These are phyloP conservation scores for Tenodera sinensis DNA, from an alignment of 2,888 invertebrate genomes.

Conservation along the genomic window DNA sequence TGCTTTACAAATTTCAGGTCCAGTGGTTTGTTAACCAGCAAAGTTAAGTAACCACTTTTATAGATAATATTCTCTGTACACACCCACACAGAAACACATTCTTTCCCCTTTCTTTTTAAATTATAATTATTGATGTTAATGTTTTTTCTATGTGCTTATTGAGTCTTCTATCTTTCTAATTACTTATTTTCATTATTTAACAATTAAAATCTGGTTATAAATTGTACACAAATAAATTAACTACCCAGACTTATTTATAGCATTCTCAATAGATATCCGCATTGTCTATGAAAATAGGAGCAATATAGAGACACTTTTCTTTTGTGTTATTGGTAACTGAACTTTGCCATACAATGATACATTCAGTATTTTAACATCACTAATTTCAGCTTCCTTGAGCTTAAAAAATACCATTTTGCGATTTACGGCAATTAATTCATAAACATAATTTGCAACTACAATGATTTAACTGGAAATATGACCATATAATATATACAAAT, in stretches of 20 bases:
- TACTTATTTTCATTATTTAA: neutral
- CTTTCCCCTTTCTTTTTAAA: no score
- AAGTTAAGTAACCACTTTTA: no score
- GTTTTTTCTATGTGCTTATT: no score
- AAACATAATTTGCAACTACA: neutral
- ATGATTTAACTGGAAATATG: neutral
- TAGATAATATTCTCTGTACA: no score
- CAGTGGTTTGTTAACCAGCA: no score
- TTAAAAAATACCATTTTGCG: neutral
- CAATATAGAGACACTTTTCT: neutral
- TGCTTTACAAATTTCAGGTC: no score
- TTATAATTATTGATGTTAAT: no score
- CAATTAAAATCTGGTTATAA: neutral
- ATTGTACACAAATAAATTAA: neutral
- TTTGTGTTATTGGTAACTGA: neutral
- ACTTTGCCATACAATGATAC: neutral
- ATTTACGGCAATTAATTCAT: neutral
- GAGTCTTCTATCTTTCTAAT: no score
- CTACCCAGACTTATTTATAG: neutral
- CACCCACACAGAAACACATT: no score
- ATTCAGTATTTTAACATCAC: neutral
- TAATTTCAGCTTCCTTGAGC: neutral
- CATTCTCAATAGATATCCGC: neutral
- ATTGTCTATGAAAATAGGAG: neutral
- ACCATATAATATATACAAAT: neutral